Evolutionary conservation across 2,113 vertebrate genomes (phyloP).

Genomic region (Marmota flaviventris): DNA sequence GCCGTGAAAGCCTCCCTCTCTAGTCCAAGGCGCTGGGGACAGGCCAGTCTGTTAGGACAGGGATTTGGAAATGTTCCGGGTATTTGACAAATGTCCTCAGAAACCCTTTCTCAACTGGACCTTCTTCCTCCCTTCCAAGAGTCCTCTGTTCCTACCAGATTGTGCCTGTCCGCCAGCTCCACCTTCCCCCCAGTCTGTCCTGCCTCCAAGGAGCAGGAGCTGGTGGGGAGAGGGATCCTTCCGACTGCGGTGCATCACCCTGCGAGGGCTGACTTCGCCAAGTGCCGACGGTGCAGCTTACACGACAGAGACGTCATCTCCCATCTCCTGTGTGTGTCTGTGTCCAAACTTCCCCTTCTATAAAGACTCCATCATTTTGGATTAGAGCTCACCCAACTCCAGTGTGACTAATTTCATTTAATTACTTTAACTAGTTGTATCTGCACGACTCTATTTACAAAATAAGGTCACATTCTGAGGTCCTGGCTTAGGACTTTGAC

Average conservation of each 20-base stretch:
- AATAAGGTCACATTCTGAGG: neutral
- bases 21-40: neutral
- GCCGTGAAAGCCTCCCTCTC: neutral
- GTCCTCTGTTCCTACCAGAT: neutral
- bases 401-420: neutral
- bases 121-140: neutral
- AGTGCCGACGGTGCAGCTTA: rapidly evolving
- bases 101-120: neutral
- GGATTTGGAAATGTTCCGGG: neutral
- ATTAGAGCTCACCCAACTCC: too few species aligned
- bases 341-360: neutral
- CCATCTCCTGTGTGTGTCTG: neutral
- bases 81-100: too few species aligned
- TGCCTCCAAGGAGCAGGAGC: neutral
- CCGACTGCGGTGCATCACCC: neutral
- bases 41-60: neutral
- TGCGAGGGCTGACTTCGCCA: neutral
- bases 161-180: too few species aligned
- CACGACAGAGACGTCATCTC: neutral
- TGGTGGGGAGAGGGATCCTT: too few species aligned
- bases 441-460: neutral
- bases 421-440: neutral
- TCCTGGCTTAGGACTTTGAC: neutral
- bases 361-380: neutral
- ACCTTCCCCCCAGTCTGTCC: neutral